Evolutionary conservation across 2,113 vertebrate species (phyloP).

Genomic region (Oreochromis aureus): DNA sequence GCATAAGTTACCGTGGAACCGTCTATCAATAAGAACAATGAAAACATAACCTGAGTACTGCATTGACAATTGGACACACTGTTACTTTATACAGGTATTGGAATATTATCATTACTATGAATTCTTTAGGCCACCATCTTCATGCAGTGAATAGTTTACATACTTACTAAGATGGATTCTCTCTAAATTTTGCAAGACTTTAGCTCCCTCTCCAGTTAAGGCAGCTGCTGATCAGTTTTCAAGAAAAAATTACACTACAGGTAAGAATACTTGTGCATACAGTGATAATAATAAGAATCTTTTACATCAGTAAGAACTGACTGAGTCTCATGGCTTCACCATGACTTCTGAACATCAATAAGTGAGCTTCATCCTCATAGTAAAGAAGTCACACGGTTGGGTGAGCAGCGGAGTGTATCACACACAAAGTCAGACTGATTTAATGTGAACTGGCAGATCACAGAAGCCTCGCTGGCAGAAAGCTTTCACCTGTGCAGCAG

Average conservation of each 20-base stretch:
- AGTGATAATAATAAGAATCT: background rate
- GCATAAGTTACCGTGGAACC: background rate
- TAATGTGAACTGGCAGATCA: conserved; percentile 25
- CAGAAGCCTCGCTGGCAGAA: background rate
- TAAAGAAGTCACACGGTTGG: background rate
- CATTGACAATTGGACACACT: background rate
- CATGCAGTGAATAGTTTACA: background rate
- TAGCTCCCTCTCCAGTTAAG: background rate
- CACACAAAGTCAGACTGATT: background rate
- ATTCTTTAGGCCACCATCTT: background rate
- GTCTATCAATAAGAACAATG: background rate
- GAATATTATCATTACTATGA: background rate
- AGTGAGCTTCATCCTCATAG: background rate
- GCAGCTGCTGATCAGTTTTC: background rate
- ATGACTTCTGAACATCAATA: background rate
- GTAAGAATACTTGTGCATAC: background rate
- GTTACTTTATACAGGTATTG: background rate
- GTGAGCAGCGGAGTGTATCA: background rate
- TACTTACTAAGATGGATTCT: background rate
- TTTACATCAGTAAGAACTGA: background rate
- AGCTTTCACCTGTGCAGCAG: conserved; percentile 15
- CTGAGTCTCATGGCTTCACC: background rate
- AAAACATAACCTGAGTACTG: background rate
- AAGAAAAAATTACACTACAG: background rate
- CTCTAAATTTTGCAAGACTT: background rate